These are phyloP conservation scores for Drosophila emarginata DNA, from an alignment of 2,888 invertebrate genomes.

Conservation along the genomic window DNA sequence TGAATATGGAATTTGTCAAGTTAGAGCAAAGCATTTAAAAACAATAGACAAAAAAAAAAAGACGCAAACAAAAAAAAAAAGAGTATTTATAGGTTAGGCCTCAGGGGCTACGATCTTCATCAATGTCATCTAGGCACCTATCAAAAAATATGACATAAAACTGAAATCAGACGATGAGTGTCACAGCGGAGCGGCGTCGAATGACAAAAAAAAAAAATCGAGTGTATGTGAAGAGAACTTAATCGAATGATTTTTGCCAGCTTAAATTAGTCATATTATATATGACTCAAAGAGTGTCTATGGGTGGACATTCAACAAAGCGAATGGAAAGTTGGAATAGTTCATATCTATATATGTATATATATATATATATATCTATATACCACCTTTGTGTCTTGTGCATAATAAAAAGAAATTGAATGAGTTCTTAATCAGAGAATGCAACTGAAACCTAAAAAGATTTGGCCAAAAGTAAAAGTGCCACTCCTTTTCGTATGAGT, in stretches of 20 bases:
- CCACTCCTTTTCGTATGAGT: no score
- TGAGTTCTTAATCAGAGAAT: not conserved
- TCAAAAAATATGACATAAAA: constrained; percentile 5
- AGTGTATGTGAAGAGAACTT: not conserved
- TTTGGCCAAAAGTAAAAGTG: no score
- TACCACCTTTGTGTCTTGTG: not conserved
- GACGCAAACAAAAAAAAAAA: not conserved
- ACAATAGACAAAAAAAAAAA: not conserved
- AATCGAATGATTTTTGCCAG: constrained; percentile 3
- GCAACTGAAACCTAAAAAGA: no score
- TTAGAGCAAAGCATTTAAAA: not conserved
- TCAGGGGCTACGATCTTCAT: not conserved
- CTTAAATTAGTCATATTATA: not conserved
- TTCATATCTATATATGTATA: not conserved
- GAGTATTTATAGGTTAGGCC: constrained; percentile 6
- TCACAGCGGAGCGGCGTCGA: not conserved
- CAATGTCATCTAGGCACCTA: not conserved
- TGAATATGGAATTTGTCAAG: constrained; percentile 31
- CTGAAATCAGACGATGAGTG: constrained; percentile 3
- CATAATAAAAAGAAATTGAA: not conserved
- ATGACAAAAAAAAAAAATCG: not conserved
- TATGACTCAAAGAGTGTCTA: not conserved
- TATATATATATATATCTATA: not conserved
- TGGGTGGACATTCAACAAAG: not conserved
- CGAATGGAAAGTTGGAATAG: not conserved